Conservation (phyloP, 2,888 invertebrate species). For the Apantesis nais region DNA sequence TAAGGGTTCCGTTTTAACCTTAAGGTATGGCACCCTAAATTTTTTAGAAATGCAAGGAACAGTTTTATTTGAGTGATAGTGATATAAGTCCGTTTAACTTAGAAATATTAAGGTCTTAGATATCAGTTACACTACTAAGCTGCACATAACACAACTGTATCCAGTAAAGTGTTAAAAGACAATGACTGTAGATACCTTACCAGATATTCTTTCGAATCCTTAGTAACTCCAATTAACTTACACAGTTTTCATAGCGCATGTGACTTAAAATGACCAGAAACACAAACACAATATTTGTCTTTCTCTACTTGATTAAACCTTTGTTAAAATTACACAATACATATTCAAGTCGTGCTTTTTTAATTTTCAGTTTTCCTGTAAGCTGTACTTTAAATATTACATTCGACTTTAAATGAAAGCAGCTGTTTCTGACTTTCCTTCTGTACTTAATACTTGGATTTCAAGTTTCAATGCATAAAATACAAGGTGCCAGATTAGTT, state of each 20-base stretch:
- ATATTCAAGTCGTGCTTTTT: constrained; percentile 15
- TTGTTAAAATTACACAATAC: constrained; percentile 9
- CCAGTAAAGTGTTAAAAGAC: no score
- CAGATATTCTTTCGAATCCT: not conserved
- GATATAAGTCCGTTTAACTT: no score
- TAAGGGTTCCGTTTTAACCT: no score
- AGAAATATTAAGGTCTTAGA: no score
- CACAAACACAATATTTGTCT: not conserved
- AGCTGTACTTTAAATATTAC: constrained; percentile 25
- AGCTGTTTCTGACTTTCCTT: constrained; percentile 21
- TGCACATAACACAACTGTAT: no score
- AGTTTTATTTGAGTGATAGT: no score
- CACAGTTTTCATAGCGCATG: not conserved
- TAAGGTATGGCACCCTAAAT: no score
- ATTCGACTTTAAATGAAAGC: constrained; percentile 20
- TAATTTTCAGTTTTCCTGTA: constrained; percentile 21
- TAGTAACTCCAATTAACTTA: not conserved
- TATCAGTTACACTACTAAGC: no score
- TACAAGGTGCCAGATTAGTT: constrained; percentile 50
- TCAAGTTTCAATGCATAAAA: constrained; percentile 41
- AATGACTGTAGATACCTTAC: not conserved
- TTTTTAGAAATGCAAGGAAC: no score
- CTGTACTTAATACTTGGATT: constrained; percentile 18
- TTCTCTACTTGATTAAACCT: not conserved
- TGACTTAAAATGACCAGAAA: not conserved